Conservation (phyloP, 1,140 invertebrate species). For the Chlorops oryzae region DNA sequence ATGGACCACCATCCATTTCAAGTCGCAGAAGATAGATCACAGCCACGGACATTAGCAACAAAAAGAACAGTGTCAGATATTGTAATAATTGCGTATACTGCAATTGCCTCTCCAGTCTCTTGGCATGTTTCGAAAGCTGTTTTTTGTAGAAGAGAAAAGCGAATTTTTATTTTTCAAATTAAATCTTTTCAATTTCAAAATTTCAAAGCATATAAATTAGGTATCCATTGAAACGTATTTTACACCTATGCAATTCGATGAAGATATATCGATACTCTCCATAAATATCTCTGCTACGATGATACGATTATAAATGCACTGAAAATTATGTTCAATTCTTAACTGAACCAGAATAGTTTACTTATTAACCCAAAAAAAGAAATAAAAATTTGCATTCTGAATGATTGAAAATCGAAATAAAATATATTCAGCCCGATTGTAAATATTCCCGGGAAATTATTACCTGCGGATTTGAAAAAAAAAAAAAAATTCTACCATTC, state of each 20-base stretch:
- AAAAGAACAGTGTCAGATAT: conserved; percentile 20
- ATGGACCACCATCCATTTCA: conserved; percentile 12
- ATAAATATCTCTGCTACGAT: neutral
- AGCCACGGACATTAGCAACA: conserved; percentile 20
- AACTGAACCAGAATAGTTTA: conserved; percentile 1
- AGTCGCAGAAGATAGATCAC: conserved; percentile 27
- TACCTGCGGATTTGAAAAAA: too few species aligned
- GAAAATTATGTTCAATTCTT: too few species aligned
- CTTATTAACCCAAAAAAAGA: neutral
- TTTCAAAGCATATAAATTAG: neutral
- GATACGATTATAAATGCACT: neutral
- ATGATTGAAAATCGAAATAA: neutral
- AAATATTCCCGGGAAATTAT: too few species aligned
- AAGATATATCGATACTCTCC: neutral
- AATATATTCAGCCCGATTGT: too few species aligned
- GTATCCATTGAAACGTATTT: too few species aligned
- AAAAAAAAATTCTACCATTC: too few species aligned
- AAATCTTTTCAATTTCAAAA: neutral
- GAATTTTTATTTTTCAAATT: neutral
- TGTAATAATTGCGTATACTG: conserved; percentile 26
- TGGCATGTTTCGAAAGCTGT: conserved; percentile 10
- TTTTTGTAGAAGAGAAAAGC: conserved; percentile 1
- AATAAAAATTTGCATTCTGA: neutral
- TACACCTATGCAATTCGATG: neutral
- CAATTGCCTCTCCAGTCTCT: conserved; percentile 16